These are phyloP conservation scores for Melolontha melolontha DNA, from an alignment of 2,888 invertebrate species.

Conservation along the genomic window DNA sequence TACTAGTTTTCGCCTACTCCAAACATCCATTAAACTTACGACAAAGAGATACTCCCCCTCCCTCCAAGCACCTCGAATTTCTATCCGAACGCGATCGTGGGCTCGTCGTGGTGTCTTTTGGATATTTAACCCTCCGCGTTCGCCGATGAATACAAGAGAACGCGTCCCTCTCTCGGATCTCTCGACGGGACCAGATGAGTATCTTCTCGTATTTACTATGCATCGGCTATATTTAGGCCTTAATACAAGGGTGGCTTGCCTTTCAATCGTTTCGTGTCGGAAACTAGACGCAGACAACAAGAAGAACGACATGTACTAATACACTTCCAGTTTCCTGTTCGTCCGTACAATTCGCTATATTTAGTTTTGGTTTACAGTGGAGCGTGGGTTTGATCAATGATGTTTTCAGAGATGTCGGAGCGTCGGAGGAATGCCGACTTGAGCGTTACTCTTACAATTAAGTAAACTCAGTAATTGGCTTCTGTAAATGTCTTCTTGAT, in stretches of 20 bases:
- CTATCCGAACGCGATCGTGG: too few relatives aligned
- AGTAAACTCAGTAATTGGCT: constrained; percentile 30
- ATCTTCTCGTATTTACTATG: constrained; percentile 2
- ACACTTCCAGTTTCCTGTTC: not conserved
- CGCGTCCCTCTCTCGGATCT: not conserved
- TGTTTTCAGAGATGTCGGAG: constrained; percentile 6
- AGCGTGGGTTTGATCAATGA: constrained; percentile 23
- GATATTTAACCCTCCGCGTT: too few relatives aligned
- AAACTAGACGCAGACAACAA: constrained; percentile 4
- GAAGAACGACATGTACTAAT: constrained; percentile 17
- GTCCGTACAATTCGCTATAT: constrained; percentile 20
- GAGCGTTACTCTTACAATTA: constrained; percentile 26
- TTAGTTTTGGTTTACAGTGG: constrained; percentile 10
- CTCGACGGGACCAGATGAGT: not conserved
- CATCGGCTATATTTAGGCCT: constrained; percentile 23
- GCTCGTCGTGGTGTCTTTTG: too few relatives aligned
- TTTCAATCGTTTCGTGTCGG: constrained; percentile 35
- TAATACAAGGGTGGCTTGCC: constrained; percentile 16
- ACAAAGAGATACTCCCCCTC: not conserved
- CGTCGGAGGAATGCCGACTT: constrained; percentile 1
- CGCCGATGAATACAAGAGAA: too few relatives aligned
- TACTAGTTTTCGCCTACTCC: not conserved
- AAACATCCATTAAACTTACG: constrained; percentile 1
- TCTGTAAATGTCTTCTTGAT: constrained; percentile 33
- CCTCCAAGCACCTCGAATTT: too few relatives aligned